These are phyloP conservation scores for Heterodera schachtii DNA, from an alignment of 1,140 invertebrate species.

Conservation along the genomic window DNA sequence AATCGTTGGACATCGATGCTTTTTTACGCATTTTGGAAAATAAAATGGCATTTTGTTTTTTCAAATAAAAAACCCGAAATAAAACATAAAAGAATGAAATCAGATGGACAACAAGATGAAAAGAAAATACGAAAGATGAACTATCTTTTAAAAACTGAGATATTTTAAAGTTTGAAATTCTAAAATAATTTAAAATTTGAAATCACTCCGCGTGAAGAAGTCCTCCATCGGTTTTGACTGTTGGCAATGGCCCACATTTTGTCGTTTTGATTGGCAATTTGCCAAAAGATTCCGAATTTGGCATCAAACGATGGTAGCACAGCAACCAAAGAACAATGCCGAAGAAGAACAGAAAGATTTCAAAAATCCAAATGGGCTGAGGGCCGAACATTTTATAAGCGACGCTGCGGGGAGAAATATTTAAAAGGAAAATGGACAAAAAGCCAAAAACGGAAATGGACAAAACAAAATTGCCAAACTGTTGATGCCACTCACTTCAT, in stretches of 20 bases:
- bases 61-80: neutral
- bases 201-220: neutral
- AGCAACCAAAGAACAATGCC: constrained; percentile 35
- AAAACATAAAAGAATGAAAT: neutral
- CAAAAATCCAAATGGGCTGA: constrained; percentile 23
- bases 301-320: constrained; percentile 38
- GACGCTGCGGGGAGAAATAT: neutral
- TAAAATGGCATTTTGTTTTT: neutral
- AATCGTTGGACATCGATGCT: neutral
- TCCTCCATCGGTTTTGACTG: neutral
- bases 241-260: constrained; percentile 8
- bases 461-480: too few relatives aligned
- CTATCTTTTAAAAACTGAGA: neutral
- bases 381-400: constrained; percentile 38
- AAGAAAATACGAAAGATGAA: too few relatives aligned
- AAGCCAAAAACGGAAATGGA: too few relatives aligned
- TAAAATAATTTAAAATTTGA: neutral
- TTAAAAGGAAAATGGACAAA: too few relatives aligned
- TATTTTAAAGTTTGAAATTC: neutral
- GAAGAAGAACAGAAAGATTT: constrained; percentile 12
- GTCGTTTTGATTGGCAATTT: neutral
- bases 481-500: constrained; percentile 23
- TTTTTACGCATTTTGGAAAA: neutral
- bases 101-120: neutral
- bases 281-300: neutral